A percentile compares a stretch with the other conserved stretches of the same genome.
These are phyloP conservation scores for Leptinotarsa texana DNA, from an alignment of 1,140 invertebrate genomes.

Conservation along the genomic window DNA sequence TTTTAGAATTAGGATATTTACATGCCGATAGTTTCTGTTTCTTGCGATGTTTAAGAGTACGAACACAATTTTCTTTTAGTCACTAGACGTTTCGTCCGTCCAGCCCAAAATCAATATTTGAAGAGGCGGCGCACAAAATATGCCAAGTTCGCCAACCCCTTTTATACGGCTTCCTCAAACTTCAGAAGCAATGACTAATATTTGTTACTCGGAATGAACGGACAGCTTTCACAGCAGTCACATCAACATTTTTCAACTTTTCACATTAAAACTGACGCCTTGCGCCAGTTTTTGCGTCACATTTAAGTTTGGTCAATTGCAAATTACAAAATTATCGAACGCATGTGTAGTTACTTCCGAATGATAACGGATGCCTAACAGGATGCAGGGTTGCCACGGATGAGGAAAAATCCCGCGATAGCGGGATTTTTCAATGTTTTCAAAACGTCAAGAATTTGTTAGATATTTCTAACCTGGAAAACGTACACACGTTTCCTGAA, in stretches of 20 bases:
- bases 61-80: constrained; percentile 30
- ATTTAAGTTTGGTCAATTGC: constrained; percentile 43
- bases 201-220: background rate
- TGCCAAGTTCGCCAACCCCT: constrained; percentile 13
- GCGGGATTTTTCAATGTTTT: too few species aligned
- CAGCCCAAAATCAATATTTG: constrained; percentile 51
- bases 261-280: constrained; percentile 35
- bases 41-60: constrained; percentile 18
- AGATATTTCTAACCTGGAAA: background rate
- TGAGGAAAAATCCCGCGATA: background rate
- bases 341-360: constrained; percentile 31
- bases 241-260: constrained; percentile 22
- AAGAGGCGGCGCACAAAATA: constrained; percentile 39
- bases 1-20: constrained; percentile 28
- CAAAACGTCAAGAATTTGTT: too few species aligned
- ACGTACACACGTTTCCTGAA: too few species aligned
- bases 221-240: background rate
- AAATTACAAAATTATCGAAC: constrained; percentile 37
- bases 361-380: background rate
- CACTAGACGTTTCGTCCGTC: constrained; percentile 33
- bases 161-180: constrained; percentile 12
- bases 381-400: background rate
- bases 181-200: background rate
- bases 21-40: constrained; percentile 32
- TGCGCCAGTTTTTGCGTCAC: constrained; percentile 44